These are phyloP conservation scores for Psittacula derbiana DNA, from an alignment of 2,797 vertebrate species.

Conservation along the genomic window DNA sequence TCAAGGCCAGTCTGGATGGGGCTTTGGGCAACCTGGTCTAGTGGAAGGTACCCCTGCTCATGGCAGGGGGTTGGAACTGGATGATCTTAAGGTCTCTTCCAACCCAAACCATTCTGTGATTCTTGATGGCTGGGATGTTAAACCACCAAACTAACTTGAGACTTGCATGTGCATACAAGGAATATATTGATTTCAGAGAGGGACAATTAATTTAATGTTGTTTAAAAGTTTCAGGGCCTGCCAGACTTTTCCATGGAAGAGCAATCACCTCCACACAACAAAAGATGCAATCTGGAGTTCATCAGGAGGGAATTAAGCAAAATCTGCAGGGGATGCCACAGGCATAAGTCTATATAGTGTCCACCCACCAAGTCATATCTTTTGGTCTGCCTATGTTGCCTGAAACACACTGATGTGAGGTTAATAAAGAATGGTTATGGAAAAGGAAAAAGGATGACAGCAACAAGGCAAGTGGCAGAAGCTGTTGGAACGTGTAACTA, in stretches of 20 bases:
- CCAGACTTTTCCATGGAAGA: background rate
- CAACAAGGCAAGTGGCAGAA: background rate
- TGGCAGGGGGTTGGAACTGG: background rate
- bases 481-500: background rate
- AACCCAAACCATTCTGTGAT: background rate
- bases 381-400: background rate
- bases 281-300: background rate
- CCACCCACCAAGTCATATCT: background rate
- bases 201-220: background rate
- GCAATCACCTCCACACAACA: background rate
- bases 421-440: background rate
- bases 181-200: background rate
- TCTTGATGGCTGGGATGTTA: background rate
- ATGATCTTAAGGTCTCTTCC: background rate
- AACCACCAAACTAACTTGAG: background rate
- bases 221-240: background rate
- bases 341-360: accelerated
- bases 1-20: background rate
- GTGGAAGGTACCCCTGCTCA: background rate
- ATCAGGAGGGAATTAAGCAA: background rate
- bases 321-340: background rate
- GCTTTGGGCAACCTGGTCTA: background rate
- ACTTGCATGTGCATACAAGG: accelerated
- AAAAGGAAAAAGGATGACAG: background rate
- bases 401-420: background rate